phyloP scores from a whole-genome alignment of 2,888 invertebrate genomes.

The Steinernema carpocapsae region DNA sequence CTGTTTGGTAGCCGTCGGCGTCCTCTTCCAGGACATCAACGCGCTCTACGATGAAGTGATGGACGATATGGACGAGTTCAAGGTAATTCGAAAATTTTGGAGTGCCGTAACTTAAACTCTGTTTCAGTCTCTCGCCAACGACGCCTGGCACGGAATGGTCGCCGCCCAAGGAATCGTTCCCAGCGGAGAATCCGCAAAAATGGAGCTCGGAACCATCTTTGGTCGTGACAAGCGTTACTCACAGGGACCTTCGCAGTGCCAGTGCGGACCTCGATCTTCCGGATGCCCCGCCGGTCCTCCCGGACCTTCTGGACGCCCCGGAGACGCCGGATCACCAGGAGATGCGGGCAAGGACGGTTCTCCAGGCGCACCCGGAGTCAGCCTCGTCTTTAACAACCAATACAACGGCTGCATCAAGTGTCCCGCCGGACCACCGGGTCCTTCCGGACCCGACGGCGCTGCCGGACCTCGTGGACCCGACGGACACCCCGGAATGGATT shows the following conservation, averaged over 20 bases:
- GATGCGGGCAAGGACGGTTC: slow-evolving; percentile 57
- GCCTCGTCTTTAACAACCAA: slow-evolving; percentile 14
- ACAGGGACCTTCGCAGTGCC: slow-evolving; percentile 40
- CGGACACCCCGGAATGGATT: slow-evolving; percentile 53
- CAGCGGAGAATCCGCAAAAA: slow-evolving; percentile 38
- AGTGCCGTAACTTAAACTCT: not conserved
- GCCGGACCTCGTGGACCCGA: slow-evolving; percentile 56
- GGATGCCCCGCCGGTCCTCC: slow-evolving; percentile 50
- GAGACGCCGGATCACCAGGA: slow-evolving; percentile 50
- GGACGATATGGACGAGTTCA: slow-evolving; percentile 50
- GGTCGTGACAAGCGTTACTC: slow-evolving; percentile 48
- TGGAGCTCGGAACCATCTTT: slow-evolving; percentile 43
- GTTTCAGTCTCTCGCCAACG: slow-evolving; percentile 43
- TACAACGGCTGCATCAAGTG: slow-evolving; percentile 12
- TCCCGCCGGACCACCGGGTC: slow-evolving; percentile 53
- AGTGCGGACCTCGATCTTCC: slow-evolving; percentile 49
- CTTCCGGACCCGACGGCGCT: slow-evolving; percentile 57
- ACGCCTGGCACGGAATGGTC: slow-evolving; percentile 50
- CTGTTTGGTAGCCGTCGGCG: slow-evolving; percentile 46
- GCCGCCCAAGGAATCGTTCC: slow-evolving; percentile 43
- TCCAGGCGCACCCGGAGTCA: slow-evolving; percentile 56
- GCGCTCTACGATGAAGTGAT: slow-evolving; percentile 47
- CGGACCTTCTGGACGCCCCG: slow-evolving; percentile 50
- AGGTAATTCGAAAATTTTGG: slow-evolving; percentile 33
- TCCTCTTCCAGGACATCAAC: slow-evolving; percentile 49